A percentile compares a stretch with the other conserved stretches of the same genome.
Evolutionary conservation across 2,113 vertebrate genomes (phyloP).

Genomic region (Lanius collurio): DNA sequence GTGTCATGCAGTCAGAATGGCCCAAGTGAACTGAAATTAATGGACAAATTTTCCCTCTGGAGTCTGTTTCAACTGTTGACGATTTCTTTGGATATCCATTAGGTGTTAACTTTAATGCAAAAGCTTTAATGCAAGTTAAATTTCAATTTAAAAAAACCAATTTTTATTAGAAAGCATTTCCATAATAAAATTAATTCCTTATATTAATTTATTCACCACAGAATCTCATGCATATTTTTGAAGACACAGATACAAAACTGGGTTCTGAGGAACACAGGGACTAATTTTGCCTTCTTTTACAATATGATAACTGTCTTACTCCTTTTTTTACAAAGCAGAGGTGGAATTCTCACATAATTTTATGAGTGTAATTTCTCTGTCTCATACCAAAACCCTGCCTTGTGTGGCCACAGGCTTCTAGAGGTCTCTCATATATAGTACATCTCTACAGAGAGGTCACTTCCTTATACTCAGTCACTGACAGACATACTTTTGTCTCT

Average conservation of each 20-base stretch:
- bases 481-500: background rate
- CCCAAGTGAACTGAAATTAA: background rate
- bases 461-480: background rate
- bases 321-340: background rate
- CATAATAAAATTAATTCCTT: background rate
- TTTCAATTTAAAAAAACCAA: background rate
- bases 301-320: background rate
- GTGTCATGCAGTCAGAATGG: background rate
- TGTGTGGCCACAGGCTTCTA: background rate
- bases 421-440: background rate
- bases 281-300: background rate
- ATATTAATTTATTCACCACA: background rate
- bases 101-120: background rate
- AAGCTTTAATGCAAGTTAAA: background rate
- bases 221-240: background rate
- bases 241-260: background rate
- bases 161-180: background rate
- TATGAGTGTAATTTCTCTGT: background rate
- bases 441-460: background rate
- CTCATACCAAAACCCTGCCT: background rate
- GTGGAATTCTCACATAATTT: background rate
- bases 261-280: background rate
- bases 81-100: background rate
- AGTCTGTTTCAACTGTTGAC: background rate
- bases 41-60: background rate